Percentiles rank a stretch among this genome's conserved stretches.
Conservation (phyloP, 2,888 invertebrate species). For the Poecilus cupreus region DNA sequence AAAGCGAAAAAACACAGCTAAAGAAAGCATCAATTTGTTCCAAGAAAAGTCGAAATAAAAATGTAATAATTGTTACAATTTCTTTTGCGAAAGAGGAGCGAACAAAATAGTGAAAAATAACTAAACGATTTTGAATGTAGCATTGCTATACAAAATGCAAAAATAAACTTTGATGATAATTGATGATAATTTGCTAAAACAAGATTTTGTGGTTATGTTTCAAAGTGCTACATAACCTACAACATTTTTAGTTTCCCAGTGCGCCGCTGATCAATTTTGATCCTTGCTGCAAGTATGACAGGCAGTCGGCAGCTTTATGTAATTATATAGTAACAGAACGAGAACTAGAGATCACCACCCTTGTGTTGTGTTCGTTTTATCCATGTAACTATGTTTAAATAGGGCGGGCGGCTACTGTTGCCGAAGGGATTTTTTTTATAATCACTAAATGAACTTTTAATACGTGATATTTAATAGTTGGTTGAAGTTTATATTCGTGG, state of each 20-base stretch:
- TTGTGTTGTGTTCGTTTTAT: constrained; percentile 1
- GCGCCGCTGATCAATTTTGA: constrained; percentile 1
- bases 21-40: too few species aligned
- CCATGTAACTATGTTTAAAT: constrained; percentile 48
- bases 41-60: too few species aligned
- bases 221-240: too few species aligned
- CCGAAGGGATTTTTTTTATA: constrained; percentile 47
- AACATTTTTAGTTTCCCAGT: neutral
- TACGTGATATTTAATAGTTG: constrained; percentile 52
- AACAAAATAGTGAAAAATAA: too few species aligned
- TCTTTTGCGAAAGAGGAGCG: too few species aligned
- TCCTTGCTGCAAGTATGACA: neutral
- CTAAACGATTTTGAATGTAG: too few species aligned
- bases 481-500: constrained; percentile 46
- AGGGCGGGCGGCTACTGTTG: constrained; percentile 3
- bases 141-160: too few species aligned
- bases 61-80: too few species aligned
- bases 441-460: constrained; percentile 54
- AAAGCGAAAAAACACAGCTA: too few species aligned
- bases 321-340: constrained; percentile 28
- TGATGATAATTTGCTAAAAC: too few species aligned
- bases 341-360: constrained; percentile 13
- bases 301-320: constrained; percentile 17
- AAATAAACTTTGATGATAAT: too few species aligned
- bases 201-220: too few species aligned